Conservation (phyloP, 1,140 invertebrate species). For the Drosophila grimshawi region DNA sequence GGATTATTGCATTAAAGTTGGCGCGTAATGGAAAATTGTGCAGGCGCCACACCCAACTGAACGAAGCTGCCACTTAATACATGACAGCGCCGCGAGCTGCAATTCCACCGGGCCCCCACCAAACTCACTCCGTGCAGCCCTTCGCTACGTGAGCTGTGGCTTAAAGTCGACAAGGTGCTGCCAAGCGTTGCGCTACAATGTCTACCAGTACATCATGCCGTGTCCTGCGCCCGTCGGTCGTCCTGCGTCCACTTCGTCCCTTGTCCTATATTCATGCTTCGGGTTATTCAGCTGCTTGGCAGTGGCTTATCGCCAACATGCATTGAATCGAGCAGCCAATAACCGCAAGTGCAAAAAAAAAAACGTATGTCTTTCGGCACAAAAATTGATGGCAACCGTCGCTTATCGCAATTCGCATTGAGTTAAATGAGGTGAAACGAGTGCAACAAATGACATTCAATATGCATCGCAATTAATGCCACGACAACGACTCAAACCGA, state of each 20-base stretch:
- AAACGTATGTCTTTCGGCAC: slow-evolving; percentile 29
- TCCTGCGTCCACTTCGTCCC: neutral
- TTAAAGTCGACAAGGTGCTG: slow-evolving; percentile 51
- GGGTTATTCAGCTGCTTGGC: neutral
- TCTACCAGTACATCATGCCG: slow-evolving; percentile 2
- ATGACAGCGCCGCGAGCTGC: slow-evolving; percentile 47
- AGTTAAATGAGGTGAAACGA: neutral
- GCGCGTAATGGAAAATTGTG: slow-evolving; percentile 49
- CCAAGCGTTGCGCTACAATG: slow-evolving; percentile 24
- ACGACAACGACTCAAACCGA: neutral
- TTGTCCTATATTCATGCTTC: neutral
- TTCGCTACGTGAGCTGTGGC: slow-evolving; percentile 37
- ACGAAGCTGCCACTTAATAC: slow-evolving; percentile 43
- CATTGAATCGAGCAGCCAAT: slow-evolving; percentile 39
- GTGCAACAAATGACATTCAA: slow-evolving; percentile 10
- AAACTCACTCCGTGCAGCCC: neutral
- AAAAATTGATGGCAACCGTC: slow-evolving; percentile 34
- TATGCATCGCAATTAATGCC: slow-evolving; percentile 29
- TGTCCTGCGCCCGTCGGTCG: no score
- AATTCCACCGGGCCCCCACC: slow-evolving; percentile 15
- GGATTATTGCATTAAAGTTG: slow-evolving; percentile 79
- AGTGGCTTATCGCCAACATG: slow-evolving; percentile 43
- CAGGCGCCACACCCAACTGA: slow-evolving; percentile 29
- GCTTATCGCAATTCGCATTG: slow-evolving; percentile 39
- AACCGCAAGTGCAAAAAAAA: slow-evolving; percentile 1